A percentile compares a stretch with the other conserved stretches of the same genome.
phyloP scores from a whole-genome alignment of 2,888 invertebrate genomes.

The Ligdia adustata region DNA sequence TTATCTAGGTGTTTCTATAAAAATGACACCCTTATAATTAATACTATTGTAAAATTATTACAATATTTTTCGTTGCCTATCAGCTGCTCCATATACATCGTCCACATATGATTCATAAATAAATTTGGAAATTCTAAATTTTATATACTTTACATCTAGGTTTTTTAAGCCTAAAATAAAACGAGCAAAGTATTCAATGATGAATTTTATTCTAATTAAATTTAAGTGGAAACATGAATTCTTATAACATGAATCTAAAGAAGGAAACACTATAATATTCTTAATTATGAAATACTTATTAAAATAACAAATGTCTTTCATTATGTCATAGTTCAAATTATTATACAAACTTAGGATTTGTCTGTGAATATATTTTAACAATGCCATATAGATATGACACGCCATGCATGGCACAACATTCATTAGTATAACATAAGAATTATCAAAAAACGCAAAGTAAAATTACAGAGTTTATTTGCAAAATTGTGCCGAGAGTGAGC shows the following conservation, averaged over 20 bases:
- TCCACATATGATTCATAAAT: too few species aligned
- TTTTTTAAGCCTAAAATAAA: conserved; percentile 54
- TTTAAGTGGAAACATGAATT: conserved; percentile 83
- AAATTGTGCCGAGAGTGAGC: conserved; percentile 22
- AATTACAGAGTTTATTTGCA: conserved; percentile 20
- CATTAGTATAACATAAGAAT: conserved; percentile 38
- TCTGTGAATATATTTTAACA: conserved; percentile 32
- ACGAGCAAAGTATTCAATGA: conserved; percentile 65
- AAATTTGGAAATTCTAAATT: too few species aligned
- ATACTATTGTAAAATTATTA: too few species aligned
- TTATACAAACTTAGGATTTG: conserved; percentile 41
- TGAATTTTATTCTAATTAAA: conserved; percentile 82
- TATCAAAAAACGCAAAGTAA: conserved; percentile 32
- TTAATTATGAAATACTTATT: conserved; percentile 81
- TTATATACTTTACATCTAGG: too few species aligned
- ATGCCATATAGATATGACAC: conserved; percentile 33
- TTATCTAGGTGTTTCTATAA: too few species aligned
- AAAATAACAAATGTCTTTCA: conserved; percentile 81
- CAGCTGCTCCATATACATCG: too few species aligned
- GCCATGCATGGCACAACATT: conserved; percentile 65
- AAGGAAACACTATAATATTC: conserved; percentile 82
- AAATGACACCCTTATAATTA: too few species aligned
- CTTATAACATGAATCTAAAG: conserved; percentile 84
- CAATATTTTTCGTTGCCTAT: too few species aligned
- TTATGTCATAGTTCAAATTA: conserved; percentile 62